Percentiles rank a stretch among this genome's conserved stretches.
Evolutionary conservation across 2,797 vertebrate species (phyloP).

Genomic region (Odontamblyopus rebecca): DNA sequence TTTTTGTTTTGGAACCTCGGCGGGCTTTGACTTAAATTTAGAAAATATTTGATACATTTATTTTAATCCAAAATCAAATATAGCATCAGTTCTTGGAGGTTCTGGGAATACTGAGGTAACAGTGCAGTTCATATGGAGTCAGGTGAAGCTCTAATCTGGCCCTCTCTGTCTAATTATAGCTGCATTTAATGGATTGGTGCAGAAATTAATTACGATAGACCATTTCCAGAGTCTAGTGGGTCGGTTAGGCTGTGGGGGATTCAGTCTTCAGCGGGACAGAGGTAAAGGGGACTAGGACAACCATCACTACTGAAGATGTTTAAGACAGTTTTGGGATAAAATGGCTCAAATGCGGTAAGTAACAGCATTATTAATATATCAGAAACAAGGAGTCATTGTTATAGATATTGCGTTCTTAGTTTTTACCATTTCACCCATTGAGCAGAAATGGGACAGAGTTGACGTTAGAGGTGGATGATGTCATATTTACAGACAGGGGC

Average conservation of each 20-base stretch:
- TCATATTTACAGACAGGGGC: background rate
- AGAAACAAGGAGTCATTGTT: background rate
- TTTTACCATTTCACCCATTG: background rate
- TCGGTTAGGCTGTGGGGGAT: constrained; percentile 48
- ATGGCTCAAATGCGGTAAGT: constrained; percentile 12
- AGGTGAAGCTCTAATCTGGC: constrained; percentile 51
- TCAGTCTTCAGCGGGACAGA: constrained; percentile 39
- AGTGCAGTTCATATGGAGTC: constrained; percentile 48
- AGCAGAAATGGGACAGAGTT: background rate
- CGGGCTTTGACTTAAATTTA: too few species aligned
- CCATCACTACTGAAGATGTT: constrained; percentile 2
- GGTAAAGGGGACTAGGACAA: constrained; percentile 13
- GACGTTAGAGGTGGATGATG: background rate
- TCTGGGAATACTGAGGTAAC: constrained; percentile 34
- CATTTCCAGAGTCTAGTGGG: constrained; percentile 61
- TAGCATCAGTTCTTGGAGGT: background rate
- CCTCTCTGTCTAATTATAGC: constrained; percentile 71
- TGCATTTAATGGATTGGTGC: constrained; percentile 64
- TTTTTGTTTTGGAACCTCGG: too few species aligned
- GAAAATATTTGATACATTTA: background rate
- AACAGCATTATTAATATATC: background rate
- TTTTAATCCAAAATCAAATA: background rate
- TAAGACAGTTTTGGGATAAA: background rate
- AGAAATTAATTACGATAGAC: constrained; percentile 67
- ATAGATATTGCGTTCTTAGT: background rate